Evolutionary conservation across 2,113 vertebrate genomes (phyloP), one percentile per base, ranked within the genome.

Genomic region (Grallaria varia): DNA sequence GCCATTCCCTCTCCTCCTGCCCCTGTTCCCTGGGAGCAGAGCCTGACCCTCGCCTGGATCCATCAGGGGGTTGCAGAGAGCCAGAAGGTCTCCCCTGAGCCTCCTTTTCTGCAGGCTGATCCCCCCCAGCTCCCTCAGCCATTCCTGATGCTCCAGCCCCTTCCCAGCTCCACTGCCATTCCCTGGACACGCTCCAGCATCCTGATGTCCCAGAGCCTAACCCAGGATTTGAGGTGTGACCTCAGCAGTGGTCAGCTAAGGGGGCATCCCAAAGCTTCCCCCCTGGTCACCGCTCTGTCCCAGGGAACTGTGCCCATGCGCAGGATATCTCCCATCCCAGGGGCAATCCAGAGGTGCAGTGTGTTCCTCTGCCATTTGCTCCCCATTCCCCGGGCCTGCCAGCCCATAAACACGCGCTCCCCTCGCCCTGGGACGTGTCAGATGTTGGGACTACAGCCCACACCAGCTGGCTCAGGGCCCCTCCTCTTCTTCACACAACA

Each of bases 401-500:
- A 80, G 85, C 58, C 89, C 14, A 1, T 30, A 13, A 71, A 78
- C 92, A 67, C 67, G 5, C 30, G 2, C 30, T 37, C 50, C 39
- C 77, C 60, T 58, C 3, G 10, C 55, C 9, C 85, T 7, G 85
- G 82, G 93, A 83, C 13, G 23, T 47, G 82, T 62, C 88, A 67
- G 93, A 88, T 75, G 89, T n/a, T 58, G 74, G 7, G 71, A 20
- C 22, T n/a, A 14, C 88, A 88, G 79, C 56, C 62, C 30, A 75
- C 87, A 55, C 39, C 96, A 84, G 78, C 85, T 81, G 88, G 10
- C 40, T n/a, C 31, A 2, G 66, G 6, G 56, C 71, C 63, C 75
- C 83, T 90, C 91, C 89, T 88, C 89, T 86, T 49, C 84, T 53
- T 88, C 89, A 22, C 85, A 84, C 68, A 52, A 18, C 13, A 25